phyloP scores from a whole-genome alignment of 1,140 invertebrate species.

The Drosophila eugracilis region DNA sequence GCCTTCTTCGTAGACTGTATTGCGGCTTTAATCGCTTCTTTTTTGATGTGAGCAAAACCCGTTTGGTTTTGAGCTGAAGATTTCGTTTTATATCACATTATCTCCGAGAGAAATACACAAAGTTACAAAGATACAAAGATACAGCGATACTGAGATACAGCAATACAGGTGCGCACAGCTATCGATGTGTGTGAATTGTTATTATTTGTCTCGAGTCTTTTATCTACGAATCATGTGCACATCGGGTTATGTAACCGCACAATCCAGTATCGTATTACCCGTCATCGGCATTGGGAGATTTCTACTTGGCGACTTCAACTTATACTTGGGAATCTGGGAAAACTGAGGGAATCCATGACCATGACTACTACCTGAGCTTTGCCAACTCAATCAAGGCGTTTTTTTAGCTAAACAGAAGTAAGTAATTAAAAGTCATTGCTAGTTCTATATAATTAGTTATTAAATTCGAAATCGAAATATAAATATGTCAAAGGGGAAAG shows the following conservation, averaged over 20 bases:
- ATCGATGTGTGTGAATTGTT: conserved; percentile 17
- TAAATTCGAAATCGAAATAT: no score
- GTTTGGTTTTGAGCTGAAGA: conserved; percentile 47
- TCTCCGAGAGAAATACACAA: conserved; percentile 16
- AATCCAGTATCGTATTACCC: conserved; percentile 68
- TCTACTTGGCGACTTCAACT: conserved; percentile 2
- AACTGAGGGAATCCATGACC: neutral
- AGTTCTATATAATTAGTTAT: no score
- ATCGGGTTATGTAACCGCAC: conserved; percentile 72
- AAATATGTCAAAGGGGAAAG: conserved; percentile 2
- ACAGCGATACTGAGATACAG: conserved; percentile 4
- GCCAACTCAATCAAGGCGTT: neutral
- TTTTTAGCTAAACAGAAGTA: neutral
- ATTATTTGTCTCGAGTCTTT: conserved; percentile 36
- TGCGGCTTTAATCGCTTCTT: conserved; percentile 27
- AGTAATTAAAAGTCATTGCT: conserved; percentile 1
- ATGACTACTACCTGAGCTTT: neutral
- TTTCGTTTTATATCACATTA: conserved; percentile 56
- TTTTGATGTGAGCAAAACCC: conserved; percentile 40
- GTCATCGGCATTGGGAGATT: conserved; percentile 20
- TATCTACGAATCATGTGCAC: conserved; percentile 73
- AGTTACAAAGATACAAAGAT: neutral
- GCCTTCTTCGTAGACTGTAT: conserved; percentile 23
- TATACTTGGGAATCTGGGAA: conserved; percentile 10
- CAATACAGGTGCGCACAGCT: conserved; percentile 2